Evolutionary conservation across 2,888 invertebrate genomes (phyloP), one percentile per base, ranked within the genome.

Genomic region (Pristionchus mayeri): DNA sequence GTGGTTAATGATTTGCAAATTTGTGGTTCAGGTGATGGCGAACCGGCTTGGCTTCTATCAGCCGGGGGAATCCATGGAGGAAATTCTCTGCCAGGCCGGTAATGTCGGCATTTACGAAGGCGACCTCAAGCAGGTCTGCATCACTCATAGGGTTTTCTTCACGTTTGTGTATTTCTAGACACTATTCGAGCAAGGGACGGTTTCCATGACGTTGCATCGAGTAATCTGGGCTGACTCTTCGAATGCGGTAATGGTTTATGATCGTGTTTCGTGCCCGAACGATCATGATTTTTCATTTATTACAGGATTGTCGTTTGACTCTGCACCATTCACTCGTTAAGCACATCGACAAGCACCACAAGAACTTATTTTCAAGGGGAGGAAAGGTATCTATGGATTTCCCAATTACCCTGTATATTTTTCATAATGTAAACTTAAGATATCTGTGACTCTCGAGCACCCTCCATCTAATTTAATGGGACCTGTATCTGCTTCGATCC

Each of bases 191-290:
- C 90, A 90, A 82, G 92, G 92, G 37, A 91, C 92, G 0, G 91
- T 88, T 9, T 92, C 92, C 9, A 83, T 92, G 84, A 92, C 92
- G 18, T 87, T 91, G 27, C 90, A 91, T 76, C 88, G 92, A 37
- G 87, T 92, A 48, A 92, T 92, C n/a, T 92, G 92, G 92, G 92
- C 92, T 0, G 92, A 92, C 80, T 91, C 91, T 1, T 87, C 88
- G 18, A 91, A 92, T 85, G 91, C 91, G 21, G 91, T 90, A 78
- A 71, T 40, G 37, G 40, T 11, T 24, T 11, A 11, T 44, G n/a
- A 37, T 71, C 63, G 34, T 63, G 34, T 63, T 34, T 63, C 63
- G 18, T 0, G 13, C 13, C 34, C 44, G 4, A 40, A 30, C 44
- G 21, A 7, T 44, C 40, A 24, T 71, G 9, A 18, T 84, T 80